Base-by-base conservation (phyloP, 2,888 invertebrate species). In the Diarsia dahlii region DNA sequence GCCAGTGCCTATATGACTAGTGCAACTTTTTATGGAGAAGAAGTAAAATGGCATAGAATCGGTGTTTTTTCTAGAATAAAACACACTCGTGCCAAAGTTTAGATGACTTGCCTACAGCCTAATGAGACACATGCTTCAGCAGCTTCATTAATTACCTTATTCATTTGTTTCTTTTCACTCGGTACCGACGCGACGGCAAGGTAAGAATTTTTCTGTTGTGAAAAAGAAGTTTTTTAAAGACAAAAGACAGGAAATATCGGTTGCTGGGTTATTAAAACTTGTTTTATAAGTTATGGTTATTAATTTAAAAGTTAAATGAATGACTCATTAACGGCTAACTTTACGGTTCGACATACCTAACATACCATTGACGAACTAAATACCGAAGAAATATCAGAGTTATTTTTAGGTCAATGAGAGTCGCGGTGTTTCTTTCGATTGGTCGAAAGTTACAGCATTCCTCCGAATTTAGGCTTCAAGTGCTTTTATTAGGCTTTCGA, bases 161-260 rank as follows among this genome's bases (percentile, higher is more conserved):
- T 64, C 28, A 73, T 78, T 73, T 75, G 83, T 87, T 88, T 88
- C 82, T 88, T 87, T 84, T 86, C 88, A 60, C 73, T 84, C 65
- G 87, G 84, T 84, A 88, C 72, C 54, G 87, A 74, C 62, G 88
- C 88, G 69, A 87, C 78, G 78, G 88, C 87, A 88, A 87, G 84
- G 87, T 87, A 87, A 82, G 88, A 86, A 88, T 88, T 86, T 88
- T 87, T 87, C 87, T 87, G 87, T 88, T 87, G 72, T 79, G 72
- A 86, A 80, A 87, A 88, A 87, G 67, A 87, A 88, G 20, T 52
- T 54, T 60, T 58, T 72, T 80, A 69, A 68, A 82, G 71, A n/a
- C n/a, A 70, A 71, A 68, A 82, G 65, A n/a, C 23, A 70, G 71
- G 72, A 76, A 65, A 69, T 48, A 77, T 82, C 60, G 20, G 20